Evolutionary conservation across 2,797 vertebrate genomes (phyloP).

Genomic region (Gambusia yucatana): DNA sequence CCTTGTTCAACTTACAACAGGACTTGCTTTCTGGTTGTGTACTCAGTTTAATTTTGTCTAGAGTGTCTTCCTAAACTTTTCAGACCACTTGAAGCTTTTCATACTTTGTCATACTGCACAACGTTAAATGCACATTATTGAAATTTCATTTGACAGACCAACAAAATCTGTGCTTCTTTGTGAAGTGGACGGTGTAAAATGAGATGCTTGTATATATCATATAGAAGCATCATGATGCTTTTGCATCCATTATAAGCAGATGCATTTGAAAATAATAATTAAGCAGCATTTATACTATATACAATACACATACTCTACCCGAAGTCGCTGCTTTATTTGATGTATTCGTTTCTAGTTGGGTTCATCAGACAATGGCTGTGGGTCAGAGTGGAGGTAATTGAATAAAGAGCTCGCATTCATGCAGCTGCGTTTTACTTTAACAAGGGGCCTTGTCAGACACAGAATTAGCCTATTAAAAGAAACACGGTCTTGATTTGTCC

Average conservation of each 20-base stretch:
- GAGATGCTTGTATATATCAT: too few relatives aligned
- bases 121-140: too few relatives aligned
- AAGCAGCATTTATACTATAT: too few relatives aligned
- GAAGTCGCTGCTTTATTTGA: conserved; percentile 25
- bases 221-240: too few relatives aligned
- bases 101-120: background rate
- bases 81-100: background rate
- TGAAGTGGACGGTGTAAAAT: too few relatives aligned
- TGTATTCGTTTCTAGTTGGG: conserved; percentile 48
- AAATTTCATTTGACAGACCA: too few relatives aligned
- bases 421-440: conserved; percentile 55
- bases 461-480: conserved; percentile 71
- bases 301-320: too few relatives aligned
- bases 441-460: conserved; percentile 59
- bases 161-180: too few relatives aligned
- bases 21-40: background rate
- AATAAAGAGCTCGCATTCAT: conserved; percentile 55
- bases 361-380: conserved; percentile 41
- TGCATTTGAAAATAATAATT: too few relatives aligned
- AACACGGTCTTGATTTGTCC: conserved; percentile 67
- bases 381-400: conserved; percentile 63
- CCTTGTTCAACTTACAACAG: background rate
- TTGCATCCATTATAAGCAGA: too few relatives aligned
- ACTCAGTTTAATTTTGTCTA: background rate
- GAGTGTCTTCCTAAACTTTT: background rate